Evolutionary conservation across 2,113 vertebrate species (phyloP), one percentile per base, ranked within the genome.

Genomic region (Nibea albiflora): DNA sequence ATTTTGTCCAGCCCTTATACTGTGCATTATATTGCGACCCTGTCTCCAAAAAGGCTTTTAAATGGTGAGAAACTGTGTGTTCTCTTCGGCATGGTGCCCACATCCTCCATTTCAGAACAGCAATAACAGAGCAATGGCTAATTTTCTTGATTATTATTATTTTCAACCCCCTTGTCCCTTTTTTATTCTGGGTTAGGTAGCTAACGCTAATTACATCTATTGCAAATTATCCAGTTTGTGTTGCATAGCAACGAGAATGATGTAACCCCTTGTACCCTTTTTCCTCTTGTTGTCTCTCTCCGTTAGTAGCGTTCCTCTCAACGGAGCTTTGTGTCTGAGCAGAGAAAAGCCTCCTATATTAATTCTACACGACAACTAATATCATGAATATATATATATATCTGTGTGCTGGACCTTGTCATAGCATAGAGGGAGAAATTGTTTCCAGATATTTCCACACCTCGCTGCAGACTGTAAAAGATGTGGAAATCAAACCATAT

Each of bases 131-230:
- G 78, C 79, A 3, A 71, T 71, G 74, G 76, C 50, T 82, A 79
- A 92, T 88, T 88, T 81, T 75, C 81, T 80, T 69, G 63, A 83
- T 85, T 85, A 86, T 89, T 84, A 87, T 88, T 83, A 89, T 89
- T 90, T 86, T 69, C 62, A 76, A 58, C 62, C 61, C 15, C 31
- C 71, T 83, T 72, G 54, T 81, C 79, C 67, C 44, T 82, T 84
- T 86, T 82, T 81, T 81, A 85, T 80, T 89, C 61, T 52, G 66
- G 67, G 77, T 87, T 80, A 84, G 72, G 74, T 69, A 72, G 82
- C 82, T 88, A 86, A 85, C 35, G 24, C 71, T 90, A 92, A 91
- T 92, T 89, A 78, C 81, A 88, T 85, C 72, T 64, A 67, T 87
- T 75, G 70, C 85, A 91, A 89, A 91, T 90, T 60, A 84, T 78